Evolutionary conservation across 2,797 vertebrate genomes (phyloP).

Genomic region (Rhabdophis nuchalis): DNA sequence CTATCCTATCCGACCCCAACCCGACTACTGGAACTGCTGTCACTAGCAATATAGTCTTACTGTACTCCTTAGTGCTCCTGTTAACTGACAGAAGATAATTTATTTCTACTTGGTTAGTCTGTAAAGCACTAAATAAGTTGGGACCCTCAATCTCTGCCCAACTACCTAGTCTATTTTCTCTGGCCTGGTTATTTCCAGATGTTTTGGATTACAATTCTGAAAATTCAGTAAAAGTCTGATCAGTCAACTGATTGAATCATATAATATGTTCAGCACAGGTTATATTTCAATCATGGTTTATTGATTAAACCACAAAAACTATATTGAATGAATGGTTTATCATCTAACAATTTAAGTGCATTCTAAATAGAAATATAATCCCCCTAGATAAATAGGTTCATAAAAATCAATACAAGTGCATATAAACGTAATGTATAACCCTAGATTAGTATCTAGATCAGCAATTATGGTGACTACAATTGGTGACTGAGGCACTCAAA

Average conservation of each 20-base stretch:
- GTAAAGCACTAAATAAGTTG: background rate
- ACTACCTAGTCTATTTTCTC: background rate
- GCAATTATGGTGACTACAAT: accelerated
- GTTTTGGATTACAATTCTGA: background rate
- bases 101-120: background rate
- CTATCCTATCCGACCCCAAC: background rate
- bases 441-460: background rate
- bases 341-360: background rate
- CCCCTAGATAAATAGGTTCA: background rate
- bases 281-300: background rate
- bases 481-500: no score
- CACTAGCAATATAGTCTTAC: background rate
- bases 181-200: background rate
- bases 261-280: background rate
- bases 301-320: background rate
- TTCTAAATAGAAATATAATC: background rate
- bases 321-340: background rate
- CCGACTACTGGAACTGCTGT: background rate
- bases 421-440: background rate
- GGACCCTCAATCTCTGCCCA: background rate
- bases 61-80: background rate
- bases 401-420: background rate
- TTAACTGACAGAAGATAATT: background rate
- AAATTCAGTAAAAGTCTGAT: background rate
- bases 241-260: background rate